These are phyloP conservation scores for Scylla paramamosain DNA, from an alignment of 1,140 invertebrate genomes.

Conservation along the genomic window DNA sequence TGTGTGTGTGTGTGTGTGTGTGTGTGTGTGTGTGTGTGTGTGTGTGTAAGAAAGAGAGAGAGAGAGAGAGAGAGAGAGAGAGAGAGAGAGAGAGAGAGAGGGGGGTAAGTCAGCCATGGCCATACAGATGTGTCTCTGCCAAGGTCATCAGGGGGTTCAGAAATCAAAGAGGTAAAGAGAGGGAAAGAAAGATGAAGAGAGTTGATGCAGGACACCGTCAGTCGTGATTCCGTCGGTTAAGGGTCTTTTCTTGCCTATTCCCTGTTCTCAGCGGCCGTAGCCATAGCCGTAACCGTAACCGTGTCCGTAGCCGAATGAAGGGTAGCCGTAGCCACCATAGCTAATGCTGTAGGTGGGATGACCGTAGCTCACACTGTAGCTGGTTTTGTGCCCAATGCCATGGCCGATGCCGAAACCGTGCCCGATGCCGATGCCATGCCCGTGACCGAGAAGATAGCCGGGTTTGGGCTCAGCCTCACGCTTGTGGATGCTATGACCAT, in stretches of 20 bases:
- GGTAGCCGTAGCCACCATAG: not conserved
- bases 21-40: not conserved
- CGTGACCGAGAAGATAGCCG: not conserved
- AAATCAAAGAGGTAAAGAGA: too few relatives aligned
- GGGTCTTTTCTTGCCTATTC: not conserved
- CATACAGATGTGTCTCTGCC: not conserved
- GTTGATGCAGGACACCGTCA: not conserved
- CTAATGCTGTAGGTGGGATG: not conserved
- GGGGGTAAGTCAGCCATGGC: not conserved
- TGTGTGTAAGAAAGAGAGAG: too few relatives aligned
- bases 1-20: too few relatives aligned
- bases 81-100: not conserved
- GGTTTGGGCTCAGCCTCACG: slow-evolving; percentile 24
- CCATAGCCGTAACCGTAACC: not conserved
- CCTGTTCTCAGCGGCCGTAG: not conserved
- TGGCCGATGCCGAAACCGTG: not conserved
- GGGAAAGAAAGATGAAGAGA: too few relatives aligned
- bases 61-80: too few relatives aligned
- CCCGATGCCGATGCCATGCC: not conserved
- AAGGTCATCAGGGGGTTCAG: not conserved
- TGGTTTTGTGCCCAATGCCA: not conserved
- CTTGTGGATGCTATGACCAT: not conserved
- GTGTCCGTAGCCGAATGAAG: not conserved
- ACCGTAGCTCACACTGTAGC: not conserved
- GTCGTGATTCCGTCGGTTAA: not conserved